Evolutionary conservation across 2,797 vertebrate species (phyloP).

Genomic region (Lagocephalus sceleratus): DNA sequence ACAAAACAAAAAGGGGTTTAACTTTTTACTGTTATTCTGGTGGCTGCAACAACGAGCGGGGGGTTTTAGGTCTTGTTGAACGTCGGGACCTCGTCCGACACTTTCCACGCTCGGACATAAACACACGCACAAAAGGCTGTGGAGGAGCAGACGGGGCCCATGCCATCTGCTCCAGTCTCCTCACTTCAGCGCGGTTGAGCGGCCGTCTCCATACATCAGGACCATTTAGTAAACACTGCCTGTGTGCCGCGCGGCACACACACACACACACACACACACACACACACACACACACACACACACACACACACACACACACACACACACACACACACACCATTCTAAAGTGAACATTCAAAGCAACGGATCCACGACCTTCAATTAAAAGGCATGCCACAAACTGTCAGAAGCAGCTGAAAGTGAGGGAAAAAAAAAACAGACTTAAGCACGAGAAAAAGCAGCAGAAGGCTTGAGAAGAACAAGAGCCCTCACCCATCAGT

Average conservation of each 20-base stretch:
- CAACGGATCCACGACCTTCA: background rate
- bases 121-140: conserved; percentile 40
- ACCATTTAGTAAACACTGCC: conserved; percentile 71
- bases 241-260: conserved; percentile 15
- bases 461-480: conserved; percentile 12
- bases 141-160: conserved; percentile 42
- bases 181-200: conserved; percentile 59
- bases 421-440: conserved; percentile 4
- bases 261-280: conserved; percentile 1
- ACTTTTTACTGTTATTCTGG: too few relatives aligned
- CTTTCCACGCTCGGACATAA: background rate
- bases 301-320: conserved; percentile 26
- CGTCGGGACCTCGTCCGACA: background rate
- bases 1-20: background rate
- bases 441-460: background rate
- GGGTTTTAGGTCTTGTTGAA: background rate
- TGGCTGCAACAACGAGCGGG: too few relatives aligned
- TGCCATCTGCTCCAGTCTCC: conserved; percentile 65
- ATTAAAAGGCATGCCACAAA: background rate
- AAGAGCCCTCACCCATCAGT: conserved; percentile 74
- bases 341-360: background rate
- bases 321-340: conserved; percentile 23
- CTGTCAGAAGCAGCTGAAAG: conserved; percentile 1
- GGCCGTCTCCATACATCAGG: conserved; percentile 67
- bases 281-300: background rate